These are phyloP conservation scores for Centropus unirufus DNA, from an alignment of 2,113 vertebrate species.

Conservation along the genomic window DNA sequence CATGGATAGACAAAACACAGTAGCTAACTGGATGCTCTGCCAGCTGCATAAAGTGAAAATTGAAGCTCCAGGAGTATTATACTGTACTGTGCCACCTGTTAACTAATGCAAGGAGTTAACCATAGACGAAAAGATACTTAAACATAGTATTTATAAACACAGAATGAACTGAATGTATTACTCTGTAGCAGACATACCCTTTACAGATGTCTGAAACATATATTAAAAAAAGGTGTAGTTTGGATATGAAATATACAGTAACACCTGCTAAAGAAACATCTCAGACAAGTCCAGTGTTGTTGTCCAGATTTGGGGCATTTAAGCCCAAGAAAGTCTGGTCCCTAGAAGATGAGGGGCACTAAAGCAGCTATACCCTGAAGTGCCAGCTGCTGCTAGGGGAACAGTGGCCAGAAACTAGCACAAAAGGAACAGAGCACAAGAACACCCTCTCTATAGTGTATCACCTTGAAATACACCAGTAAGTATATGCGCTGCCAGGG, in stretches of 20 bases:
- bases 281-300: not conserved
- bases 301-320: not conserved
- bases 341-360: not conserved
- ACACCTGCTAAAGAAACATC: not conserved
- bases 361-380: not conserved
- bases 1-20: not conserved
- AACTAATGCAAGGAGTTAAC: too few relatives aligned
- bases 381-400: not conserved
- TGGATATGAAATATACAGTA: not conserved
- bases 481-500: rapidly evolving
- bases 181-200: not conserved
- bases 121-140: not conserved
- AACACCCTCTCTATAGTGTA: not conserved
- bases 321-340: not conserved
- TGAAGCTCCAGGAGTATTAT: not conserved
- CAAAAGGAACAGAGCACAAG: not conserved
- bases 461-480: not conserved
- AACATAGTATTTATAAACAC: not conserved
- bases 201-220: not conserved
- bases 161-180: not conserved
- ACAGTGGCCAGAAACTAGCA: not conserved
- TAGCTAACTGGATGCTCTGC: not conserved
- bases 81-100: too few relatives aligned
- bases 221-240: not conserved
- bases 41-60: not conserved